Conservation (phyloP, 1,140 invertebrate genomes). For the Orius insidiosus region DNA sequence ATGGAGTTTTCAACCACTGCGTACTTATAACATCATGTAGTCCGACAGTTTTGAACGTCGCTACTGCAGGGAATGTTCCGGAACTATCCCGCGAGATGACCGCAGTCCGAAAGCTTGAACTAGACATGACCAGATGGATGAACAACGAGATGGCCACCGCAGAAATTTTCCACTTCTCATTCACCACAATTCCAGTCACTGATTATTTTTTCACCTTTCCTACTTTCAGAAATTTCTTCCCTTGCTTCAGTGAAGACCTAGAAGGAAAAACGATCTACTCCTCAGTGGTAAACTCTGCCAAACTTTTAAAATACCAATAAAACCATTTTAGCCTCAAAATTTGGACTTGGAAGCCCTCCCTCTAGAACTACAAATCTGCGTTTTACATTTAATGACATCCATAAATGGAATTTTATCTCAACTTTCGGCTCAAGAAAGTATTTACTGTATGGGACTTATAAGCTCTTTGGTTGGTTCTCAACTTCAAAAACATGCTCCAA, state of each 20-base stretch:
- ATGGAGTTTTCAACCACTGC: conserved; percentile 37
- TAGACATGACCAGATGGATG: conserved; percentile 29
- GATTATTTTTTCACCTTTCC: conserved; percentile 28
- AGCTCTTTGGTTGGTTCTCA: conserved; percentile 27
- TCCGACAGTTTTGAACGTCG: conserved; percentile 23
- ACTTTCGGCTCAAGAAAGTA: conserved; percentile 26
- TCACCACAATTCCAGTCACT: conserved; percentile 24
- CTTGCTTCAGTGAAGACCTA: conserved; percentile 22
- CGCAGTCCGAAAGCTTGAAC: conserved; percentile 26
- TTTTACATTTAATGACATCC: conserved; percentile 20
- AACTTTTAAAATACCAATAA: background rate
- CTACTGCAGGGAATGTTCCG: conserved; percentile 17
- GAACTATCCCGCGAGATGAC: conserved; percentile 18
- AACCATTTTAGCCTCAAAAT: background rate
- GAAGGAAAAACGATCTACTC: background rate
- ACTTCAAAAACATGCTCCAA: conserved; percentile 22
- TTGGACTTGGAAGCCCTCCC: conserved; percentile 13
- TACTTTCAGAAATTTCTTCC: conserved; percentile 25
- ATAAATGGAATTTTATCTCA: conserved; percentile 25
- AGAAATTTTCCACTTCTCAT: conserved; percentile 27
- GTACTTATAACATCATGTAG: conserved; percentile 30
- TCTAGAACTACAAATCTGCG: conserved; percentile 19
- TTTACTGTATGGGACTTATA: conserved; percentile 27
- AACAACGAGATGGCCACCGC: conserved; percentile 30
- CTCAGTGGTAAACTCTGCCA: background rate